phyloP scores from a whole-genome alignment of 2,113 vertebrate genomes.

The Sus scrofa region DNA sequence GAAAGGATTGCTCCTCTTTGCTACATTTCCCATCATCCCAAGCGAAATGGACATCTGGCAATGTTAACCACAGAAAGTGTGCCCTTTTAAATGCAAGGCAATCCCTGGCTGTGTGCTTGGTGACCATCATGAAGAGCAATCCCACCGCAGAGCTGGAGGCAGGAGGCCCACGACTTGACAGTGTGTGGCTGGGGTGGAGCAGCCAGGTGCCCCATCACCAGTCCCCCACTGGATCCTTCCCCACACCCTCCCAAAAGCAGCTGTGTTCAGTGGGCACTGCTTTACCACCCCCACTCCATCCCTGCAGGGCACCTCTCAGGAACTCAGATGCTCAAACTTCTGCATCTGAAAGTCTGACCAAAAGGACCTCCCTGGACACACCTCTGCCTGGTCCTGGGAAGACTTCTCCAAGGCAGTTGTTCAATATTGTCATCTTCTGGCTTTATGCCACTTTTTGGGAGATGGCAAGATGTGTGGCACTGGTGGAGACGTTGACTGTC shows the following conservation, averaged over 20 bases:
- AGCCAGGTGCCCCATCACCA: neutral
- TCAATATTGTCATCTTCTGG: neutral
- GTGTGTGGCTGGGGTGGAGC: neutral
- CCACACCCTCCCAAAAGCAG: neutral
- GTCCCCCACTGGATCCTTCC: neutral
- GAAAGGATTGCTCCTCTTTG: conserved; percentile 27
- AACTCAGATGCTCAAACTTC: neutral
- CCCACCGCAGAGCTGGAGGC: accelerated
- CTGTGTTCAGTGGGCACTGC: neutral
- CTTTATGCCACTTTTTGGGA: neutral
- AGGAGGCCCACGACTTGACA: neutral
- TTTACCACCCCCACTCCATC: neutral
- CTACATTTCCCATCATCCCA: neutral
- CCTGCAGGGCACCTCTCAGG: neutral
- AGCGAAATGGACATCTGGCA: neutral
- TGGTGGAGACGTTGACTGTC: neutral
- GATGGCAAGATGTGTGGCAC: neutral
- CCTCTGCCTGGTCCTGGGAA: neutral
- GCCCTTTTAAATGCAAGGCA: neutral
- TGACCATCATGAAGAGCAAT: neutral
- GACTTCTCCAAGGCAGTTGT: neutral
- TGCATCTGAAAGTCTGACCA: conserved; percentile 25
- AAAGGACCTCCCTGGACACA: neutral
- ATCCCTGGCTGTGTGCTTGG: neutral
- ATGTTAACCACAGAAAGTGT: neutral